Evolutionary conservation across 2,888 invertebrate species (phyloP).

Genomic region (Hypolimnas misippus): DNA sequence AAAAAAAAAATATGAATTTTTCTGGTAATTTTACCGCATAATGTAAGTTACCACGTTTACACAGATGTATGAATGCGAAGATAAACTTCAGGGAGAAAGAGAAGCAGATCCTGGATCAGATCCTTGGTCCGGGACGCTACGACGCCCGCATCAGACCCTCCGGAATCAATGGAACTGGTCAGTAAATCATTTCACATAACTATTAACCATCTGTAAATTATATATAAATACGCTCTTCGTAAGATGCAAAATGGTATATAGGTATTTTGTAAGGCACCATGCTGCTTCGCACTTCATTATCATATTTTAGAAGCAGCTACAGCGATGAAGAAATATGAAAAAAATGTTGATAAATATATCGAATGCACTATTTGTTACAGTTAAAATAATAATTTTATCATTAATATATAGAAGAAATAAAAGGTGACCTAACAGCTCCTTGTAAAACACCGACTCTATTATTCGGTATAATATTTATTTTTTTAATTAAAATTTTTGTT

Average conservation of each 20-base stretch:
- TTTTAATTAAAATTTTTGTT: constrained; percentile 22
- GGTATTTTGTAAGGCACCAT: constrained; percentile 9
- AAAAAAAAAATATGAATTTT: neutral
- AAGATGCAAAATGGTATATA: constrained; percentile 19
- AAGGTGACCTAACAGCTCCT: constrained; percentile 17
- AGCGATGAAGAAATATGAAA: neutral
- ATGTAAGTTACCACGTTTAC: neutral
- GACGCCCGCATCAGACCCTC: constrained; percentile 97
- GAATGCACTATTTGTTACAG: neutral
- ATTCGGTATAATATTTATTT: neutral
- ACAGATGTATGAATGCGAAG: constrained; percentile 91
- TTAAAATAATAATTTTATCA: constrained; percentile 12
- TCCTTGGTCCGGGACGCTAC: constrained; percentile 95
- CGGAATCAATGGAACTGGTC: constrained; percentile 97
- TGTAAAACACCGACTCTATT: constrained; percentile 15
- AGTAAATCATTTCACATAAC: constrained; percentile 58
- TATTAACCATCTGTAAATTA: constrained; percentile 28
- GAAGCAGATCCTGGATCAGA: constrained; percentile 96
- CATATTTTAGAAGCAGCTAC: neutral
- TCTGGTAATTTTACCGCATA: neutral
- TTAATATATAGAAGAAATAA: constrained; percentile 17
- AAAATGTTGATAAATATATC: neutral
- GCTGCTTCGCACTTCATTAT: constrained; percentile 29
- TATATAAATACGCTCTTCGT: constrained; percentile 31
- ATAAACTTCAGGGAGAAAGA: constrained; percentile 97